These are phyloP conservation scores for Torymus texanus DNA, from an alignment of 2,888 invertebrate species.

Conservation along the genomic window DNA sequence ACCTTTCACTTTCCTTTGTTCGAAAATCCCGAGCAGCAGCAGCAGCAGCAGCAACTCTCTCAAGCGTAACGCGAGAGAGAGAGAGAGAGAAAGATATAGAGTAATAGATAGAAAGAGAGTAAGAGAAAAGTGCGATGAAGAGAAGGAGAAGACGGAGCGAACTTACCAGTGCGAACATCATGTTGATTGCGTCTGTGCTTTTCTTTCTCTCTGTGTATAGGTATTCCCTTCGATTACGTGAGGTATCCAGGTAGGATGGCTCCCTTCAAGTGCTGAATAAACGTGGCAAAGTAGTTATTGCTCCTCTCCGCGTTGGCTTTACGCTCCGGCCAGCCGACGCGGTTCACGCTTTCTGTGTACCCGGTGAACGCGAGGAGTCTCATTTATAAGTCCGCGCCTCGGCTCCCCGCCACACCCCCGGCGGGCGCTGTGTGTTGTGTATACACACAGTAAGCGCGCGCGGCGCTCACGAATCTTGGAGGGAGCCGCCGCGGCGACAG, in stretches of 20 bases:
- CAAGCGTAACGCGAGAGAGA: not conserved
- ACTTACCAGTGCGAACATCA: slow-evolving; percentile 72
- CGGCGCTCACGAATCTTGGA: not conserved
- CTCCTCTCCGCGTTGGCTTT: slow-evolving; percentile 36
- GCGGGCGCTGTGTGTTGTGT: slow-evolving; percentile 31
- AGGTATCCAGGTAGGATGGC: too few relatives aligned
- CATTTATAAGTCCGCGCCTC: slow-evolving; percentile 69
- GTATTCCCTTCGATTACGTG: too few relatives aligned
- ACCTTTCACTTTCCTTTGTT: slow-evolving; percentile 73
- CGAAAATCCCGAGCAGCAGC: slow-evolving; percentile 39
- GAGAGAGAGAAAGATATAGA: not conserved
- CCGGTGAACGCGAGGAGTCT: slow-evolving; percentile 71
- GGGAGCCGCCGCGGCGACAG: slow-evolving; percentile 31
- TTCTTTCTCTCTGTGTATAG: not conserved
- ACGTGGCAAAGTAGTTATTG: too few relatives aligned
- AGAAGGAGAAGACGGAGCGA: not conserved
- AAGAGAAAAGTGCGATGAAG: not conserved
- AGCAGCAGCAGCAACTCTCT: too few relatives aligned
- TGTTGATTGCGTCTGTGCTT: slow-evolving; percentile 48
- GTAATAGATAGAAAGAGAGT: not conserved
- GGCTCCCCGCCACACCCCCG: slow-evolving; percentile 66
- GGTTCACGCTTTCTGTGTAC: slow-evolving; percentile 69
- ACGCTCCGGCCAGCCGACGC: slow-evolving; percentile 60
- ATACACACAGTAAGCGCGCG: not conserved
- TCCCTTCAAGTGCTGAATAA: too few relatives aligned